Conservation (phyloP, 2,113 vertebrate species). For the Ellobius talpinus region DNA sequence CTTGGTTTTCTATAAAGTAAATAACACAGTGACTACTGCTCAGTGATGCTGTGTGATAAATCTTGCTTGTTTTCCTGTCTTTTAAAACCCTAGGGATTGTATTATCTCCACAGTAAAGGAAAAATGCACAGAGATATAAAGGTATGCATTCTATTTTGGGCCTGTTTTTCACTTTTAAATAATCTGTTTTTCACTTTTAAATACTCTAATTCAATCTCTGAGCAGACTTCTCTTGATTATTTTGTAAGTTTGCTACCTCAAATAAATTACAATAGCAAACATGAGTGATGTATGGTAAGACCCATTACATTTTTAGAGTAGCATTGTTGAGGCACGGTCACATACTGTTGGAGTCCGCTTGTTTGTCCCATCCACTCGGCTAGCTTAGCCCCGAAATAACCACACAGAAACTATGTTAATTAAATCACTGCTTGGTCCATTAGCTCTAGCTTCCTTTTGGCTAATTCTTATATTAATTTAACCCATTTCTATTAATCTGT, state of each 20-base stretch:
- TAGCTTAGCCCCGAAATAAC: too few species aligned
- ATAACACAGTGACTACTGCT: neutral
- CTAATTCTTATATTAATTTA: too few species aligned
- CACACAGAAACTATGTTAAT: too few species aligned
- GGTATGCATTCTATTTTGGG: conserved; percentile 82
- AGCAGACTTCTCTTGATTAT: neutral
- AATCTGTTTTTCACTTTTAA: conserved; percentile 41
- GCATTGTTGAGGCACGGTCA: neutral
- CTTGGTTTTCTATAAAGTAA: conserved; percentile 37
- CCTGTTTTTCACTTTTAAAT: neutral
- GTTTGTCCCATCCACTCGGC: too few species aligned
- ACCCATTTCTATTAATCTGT: too few species aligned
- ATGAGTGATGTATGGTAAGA: neutral
- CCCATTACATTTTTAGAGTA: neutral
- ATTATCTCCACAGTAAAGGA: conserved; percentile 94
- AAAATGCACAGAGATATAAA: conserved; percentile 96
- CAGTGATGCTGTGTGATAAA: conserved; percentile 29
- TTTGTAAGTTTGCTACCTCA: conserved; percentile 33
- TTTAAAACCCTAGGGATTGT: conserved; percentile 88
- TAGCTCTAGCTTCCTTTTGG: too few species aligned
- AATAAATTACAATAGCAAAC: conserved; percentile 7
- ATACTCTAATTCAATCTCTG: neutral
- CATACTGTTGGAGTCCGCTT: too few species aligned
- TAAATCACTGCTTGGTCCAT: too few species aligned
- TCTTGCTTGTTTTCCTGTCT: conserved; percentile 52